Evolutionary conservation across 2,113 vertebrate genomes (phyloP).

Genomic region (Colaptes auratus): DNA sequence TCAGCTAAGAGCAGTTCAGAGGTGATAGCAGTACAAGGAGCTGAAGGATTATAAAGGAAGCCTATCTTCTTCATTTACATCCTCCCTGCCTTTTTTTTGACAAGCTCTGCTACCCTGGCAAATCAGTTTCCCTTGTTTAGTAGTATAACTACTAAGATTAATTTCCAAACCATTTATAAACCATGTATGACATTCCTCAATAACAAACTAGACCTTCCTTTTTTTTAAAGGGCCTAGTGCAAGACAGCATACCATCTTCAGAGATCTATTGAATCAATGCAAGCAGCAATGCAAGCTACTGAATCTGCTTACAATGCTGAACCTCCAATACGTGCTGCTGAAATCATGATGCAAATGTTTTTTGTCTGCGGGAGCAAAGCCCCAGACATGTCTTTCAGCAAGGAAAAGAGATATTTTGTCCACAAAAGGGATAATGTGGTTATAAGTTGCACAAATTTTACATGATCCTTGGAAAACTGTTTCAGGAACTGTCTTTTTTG

Average conservation of each 20-base stretch:
- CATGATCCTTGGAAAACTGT: not conserved
- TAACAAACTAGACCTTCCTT: not conserved
- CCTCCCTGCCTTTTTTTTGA: not conserved
- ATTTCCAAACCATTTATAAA: not conserved
- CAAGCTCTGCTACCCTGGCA: not conserved
- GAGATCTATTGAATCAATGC: too few relatives aligned
- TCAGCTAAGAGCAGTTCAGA: not conserved
- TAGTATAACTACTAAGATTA: not conserved
- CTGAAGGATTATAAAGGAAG: not conserved
- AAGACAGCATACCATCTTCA: too few relatives aligned
- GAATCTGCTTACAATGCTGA: too few relatives aligned
- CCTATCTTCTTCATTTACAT: not conserved
- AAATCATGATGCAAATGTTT: fast-evolving
- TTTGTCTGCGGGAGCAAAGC: not conserved
- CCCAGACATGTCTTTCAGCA: not conserved
- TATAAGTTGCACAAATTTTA: not conserved
- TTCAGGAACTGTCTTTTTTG: not conserved
- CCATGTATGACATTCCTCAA: not conserved
- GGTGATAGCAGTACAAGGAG: not conserved
- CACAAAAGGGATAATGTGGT: fast-evolving
- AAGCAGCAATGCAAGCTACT: too few relatives aligned
- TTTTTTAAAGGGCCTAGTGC: too few relatives aligned
- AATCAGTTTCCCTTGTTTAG: not conserved
- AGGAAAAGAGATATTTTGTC: not conserved
- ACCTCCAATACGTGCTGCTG: too few relatives aligned